Base-by-base conservation (phyloP, 2,888 invertebrate species). In the Caenorhabditis angaria region DNA sequence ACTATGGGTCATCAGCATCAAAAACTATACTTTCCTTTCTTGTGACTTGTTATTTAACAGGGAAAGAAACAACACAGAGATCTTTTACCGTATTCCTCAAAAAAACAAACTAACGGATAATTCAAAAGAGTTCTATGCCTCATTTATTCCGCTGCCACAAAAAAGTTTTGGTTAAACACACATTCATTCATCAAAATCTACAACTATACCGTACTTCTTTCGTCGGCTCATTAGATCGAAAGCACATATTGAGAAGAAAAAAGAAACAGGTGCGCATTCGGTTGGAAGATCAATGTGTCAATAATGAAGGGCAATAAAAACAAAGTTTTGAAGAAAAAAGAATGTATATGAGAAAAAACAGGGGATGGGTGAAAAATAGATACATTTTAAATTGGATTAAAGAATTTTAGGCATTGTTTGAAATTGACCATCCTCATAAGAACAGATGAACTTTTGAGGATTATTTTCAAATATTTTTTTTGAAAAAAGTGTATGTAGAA, bases 221-320 rank as follows among this genome's bases (percentile, higher is more conserved):
- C 8, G 54, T n/a, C 55, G 55, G 55, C 32, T 56, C 55, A 32
- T 56, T 56, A 56, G 51, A 51, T 24, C 51, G 51, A 51, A 28
- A 54, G 22, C 25, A 54, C 25, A 56, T 56, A 56, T 56, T 56
- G 32, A 56, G 55, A n/a, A n/a, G n/a, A n/a, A n/a, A n/a, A n/a
- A n/a, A n/a, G n/a, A 56, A n/a, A 56, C 55, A 56, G 55, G 55
- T 56, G 55, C 22, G 55, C 55, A 20, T 22, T 56, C 55, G 22
- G 55, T 32, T 56, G 55, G 55, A 56, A 56, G 55, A 56, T 56
- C 55, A 32, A 56, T 56, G 55, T 56, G 55, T 56, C 55, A 56
- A 56, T 56, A 54, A 54, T 54, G 28, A 54, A 6, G 24, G 22
- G 14, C n/a, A n/a, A n/a, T n/a, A n/a, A n/a, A 24, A 6, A 24